These are phyloP conservation scores for Orchestes rusci DNA, from an alignment of 2,888 invertebrate genomes.

Conservation along the genomic window DNA sequence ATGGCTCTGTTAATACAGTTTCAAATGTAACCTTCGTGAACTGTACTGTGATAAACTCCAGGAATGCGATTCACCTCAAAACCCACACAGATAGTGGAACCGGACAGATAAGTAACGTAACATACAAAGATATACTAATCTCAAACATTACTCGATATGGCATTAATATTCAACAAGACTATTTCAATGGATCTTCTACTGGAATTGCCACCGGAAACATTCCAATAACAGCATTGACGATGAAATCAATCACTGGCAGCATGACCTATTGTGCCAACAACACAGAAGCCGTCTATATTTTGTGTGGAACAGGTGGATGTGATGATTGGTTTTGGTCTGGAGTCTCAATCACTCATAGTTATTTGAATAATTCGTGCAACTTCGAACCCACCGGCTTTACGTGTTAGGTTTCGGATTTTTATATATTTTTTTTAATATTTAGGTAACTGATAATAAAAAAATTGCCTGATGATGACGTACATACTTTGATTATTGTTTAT, in stretches of 20 bases:
- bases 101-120: constrained; percentile 23
- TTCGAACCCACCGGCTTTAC: not conserved
- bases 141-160: constrained; percentile 26
- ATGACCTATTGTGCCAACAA: constrained; percentile 19
- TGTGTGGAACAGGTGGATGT: constrained; percentile 25
- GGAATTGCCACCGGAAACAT: constrained; percentile 24
- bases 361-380: constrained; percentile 13
- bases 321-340: constrained; percentile 25
- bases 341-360: constrained; percentile 18
- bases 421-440: too few relatives aligned
- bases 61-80: constrained; percentile 28
- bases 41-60: constrained; percentile 23
- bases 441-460: too few relatives aligned
- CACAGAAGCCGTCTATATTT: constrained; percentile 23
- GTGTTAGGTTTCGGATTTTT: too few relatives aligned
- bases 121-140: constrained; percentile 24
- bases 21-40: constrained; percentile 23
- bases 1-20: constrained; percentile 21
- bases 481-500: too few relatives aligned
- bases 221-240: constrained; percentile 22
- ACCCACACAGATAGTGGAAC: constrained; percentile 25
- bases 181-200: constrained; percentile 20
- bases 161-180: constrained; percentile 27
- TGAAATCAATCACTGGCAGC: constrained; percentile 19
- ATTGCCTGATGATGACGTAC: too few relatives aligned